Base-by-base conservation (phyloP, 2,113 vertebrate genomes). In the Grammomys surdaster region DNA sequence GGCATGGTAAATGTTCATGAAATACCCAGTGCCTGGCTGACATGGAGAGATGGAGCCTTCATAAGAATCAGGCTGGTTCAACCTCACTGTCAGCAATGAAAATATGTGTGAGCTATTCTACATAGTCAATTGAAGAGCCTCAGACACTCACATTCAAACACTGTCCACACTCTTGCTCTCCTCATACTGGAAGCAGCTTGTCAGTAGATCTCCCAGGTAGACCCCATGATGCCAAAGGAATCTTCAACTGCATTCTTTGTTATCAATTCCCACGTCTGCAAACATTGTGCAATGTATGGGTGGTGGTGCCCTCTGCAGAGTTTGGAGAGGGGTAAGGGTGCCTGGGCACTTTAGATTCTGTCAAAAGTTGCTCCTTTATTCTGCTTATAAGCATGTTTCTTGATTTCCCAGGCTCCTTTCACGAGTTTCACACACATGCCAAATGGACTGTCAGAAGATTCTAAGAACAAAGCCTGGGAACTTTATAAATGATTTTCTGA, bases 401-500 rank as follows among this genome's bases (percentile, higher is more conserved):
- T 7, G 67, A 28, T 56, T 58, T 82, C 20, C 51, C 58, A 43
- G 36, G 73, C 11, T 67, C 46, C 65, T 77, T 97, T 24, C 48
- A 43, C 67, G 1, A 22, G 16, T 72, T 40, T 78, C 73, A 69
- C 1, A 17, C 76, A 33, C 60, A 65, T 60, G 36, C 60, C 46
- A 60, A n/a, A 31, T 31, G 36, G 40, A 72, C 40, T 20, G 48
- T 4, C 63, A 95, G 48, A 77, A 91, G 31, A 93, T 12, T 33
- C 26, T 33, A 0, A 77, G 60, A 85, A 20, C 36, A 67, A 65
- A 78, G 33, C 28, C 24, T 81, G 40, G 26, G 6, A 72, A 75
- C 70, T 75, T 36, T 73, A 84, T 58, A 91, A 48, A 48, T 10
- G 31, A 33, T 76, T 73, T 96, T 82, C 88, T 78, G 80, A 92